Evolutionary conservation across 2,888 invertebrate genomes (phyloP).

Genomic region (Pardosa pseudoannulata): DNA sequence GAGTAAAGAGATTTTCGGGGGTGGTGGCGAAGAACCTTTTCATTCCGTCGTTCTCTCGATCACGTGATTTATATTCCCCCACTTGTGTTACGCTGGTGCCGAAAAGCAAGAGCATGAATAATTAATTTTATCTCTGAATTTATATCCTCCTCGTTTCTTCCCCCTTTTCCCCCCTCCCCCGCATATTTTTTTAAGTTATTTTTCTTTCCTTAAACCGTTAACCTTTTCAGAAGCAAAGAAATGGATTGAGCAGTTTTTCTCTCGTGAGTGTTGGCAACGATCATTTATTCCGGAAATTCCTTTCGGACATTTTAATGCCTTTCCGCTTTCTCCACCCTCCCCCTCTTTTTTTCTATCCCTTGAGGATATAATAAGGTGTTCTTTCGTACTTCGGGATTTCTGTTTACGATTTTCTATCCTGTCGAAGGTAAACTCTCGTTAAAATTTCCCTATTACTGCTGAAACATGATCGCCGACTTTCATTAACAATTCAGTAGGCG

Average conservation of each 20-base stretch:
- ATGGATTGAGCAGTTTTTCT: constrained; percentile 18
- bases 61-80: constrained; percentile 17
- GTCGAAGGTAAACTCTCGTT: no score
- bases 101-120: constrained; percentile 19
- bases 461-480: no score
- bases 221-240: not conserved
- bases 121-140: constrained; percentile 17
- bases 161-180: not conserved
- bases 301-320: not conserved
- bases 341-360: not conserved
- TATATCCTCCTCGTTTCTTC: constrained; percentile 7
- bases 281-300: constrained; percentile 10
- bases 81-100: constrained; percentile 17
- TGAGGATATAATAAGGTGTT: not conserved
- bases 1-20: constrained; percentile 6
- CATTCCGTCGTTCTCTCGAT: constrained; percentile 9
- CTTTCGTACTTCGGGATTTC: not conserved
- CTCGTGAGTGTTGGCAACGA: constrained; percentile 12
- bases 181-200: constrained; percentile 6
- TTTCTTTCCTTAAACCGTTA: constrained; percentile 1
- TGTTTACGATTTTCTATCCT: not conserved
- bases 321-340: no score
- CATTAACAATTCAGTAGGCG: no score
- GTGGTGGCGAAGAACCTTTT: constrained; percentile 5
- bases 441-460: no score